phyloP scores from a whole-genome alignment of 2,113 vertebrate genomes.

The Pristiophorus japonicus region DNA sequence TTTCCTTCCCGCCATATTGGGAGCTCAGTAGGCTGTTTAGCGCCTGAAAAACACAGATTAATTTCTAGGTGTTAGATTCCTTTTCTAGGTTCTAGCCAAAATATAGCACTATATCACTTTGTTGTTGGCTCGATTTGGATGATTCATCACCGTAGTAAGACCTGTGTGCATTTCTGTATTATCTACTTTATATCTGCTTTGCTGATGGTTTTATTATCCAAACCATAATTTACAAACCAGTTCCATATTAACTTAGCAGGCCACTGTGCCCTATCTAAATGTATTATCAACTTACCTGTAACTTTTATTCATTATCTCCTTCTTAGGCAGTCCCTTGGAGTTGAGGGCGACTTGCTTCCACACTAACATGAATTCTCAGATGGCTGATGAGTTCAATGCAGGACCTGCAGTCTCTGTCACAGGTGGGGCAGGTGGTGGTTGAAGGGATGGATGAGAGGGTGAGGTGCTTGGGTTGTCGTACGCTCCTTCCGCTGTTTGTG shows the following conservation, averaged over 20 bases:
- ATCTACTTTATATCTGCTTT: background rate
- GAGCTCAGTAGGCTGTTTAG: background rate
- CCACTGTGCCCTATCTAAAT: background rate
- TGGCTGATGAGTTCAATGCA: too few relatives aligned
- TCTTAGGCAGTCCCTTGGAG: too few relatives aligned
- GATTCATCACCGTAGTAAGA: background rate
- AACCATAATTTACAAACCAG: background rate
- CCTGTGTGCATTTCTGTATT: background rate
- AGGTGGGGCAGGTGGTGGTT: too few relatives aligned
- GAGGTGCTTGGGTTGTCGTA: too few relatives aligned
- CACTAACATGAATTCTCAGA: too few relatives aligned
- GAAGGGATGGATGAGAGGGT: too few relatives aligned
- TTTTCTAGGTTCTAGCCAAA: background rate
- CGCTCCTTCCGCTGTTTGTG: too few relatives aligned
- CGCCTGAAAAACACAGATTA: background rate
- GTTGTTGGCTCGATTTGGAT: background rate
- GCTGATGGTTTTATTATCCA: background rate
- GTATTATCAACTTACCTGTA: background rate
- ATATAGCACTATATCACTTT: background rate
- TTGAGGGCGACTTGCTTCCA: too few relatives aligned
- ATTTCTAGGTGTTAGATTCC: background rate
- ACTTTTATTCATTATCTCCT: slow-evolving; percentile 21
- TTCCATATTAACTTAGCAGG: background rate
- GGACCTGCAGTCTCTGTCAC: too few relatives aligned
- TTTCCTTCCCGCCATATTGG: background rate